Evolutionary conservation across 2,797 vertebrate species (phyloP).

Genomic region (Pitangus sulphuratus): DNA sequence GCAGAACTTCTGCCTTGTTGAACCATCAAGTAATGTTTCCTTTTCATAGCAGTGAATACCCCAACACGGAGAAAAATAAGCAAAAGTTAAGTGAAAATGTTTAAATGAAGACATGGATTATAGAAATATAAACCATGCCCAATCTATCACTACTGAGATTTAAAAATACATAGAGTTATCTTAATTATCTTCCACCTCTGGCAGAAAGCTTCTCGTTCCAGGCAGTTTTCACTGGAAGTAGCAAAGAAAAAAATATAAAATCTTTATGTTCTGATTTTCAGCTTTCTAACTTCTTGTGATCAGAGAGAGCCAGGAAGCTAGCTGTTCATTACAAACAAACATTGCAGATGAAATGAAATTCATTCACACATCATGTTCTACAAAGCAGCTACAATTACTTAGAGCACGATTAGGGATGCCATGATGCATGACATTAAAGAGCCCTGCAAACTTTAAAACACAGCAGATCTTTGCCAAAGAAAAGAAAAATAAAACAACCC

Average conservation of each 20-base stretch:
- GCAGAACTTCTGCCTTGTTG: not conserved
- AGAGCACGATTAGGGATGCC: constrained; percentile 21
- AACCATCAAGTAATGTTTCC: not conserved
- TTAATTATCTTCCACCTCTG: not conserved
- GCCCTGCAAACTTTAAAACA: constrained; percentile 36
- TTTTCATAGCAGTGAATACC: not conserved
- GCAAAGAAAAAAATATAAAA: not conserved
- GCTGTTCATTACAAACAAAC: constrained; percentile 77
- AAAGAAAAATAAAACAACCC: constrained; percentile 50
- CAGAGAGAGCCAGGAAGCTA: not conserved
- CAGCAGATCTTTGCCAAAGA: constrained; percentile 39
- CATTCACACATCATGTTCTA: not conserved
- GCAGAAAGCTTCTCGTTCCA: not conserved
- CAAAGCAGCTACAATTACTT: constrained; percentile 37
- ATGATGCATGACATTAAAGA: constrained; percentile 47
- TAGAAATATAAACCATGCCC: not conserved
- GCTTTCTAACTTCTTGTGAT: not conserved
- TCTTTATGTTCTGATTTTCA: not conserved
- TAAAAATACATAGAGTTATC: not conserved
- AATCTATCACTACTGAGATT: not conserved
- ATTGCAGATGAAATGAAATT: constrained; percentile 72
- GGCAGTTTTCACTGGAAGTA: not conserved
- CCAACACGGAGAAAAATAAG: not conserved
- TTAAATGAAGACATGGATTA: not conserved
- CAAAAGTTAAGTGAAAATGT: not conserved